Base-by-base conservation (phyloP, 2,797 vertebrate genomes). In the Myoxocephalus aenaeus region DNA sequence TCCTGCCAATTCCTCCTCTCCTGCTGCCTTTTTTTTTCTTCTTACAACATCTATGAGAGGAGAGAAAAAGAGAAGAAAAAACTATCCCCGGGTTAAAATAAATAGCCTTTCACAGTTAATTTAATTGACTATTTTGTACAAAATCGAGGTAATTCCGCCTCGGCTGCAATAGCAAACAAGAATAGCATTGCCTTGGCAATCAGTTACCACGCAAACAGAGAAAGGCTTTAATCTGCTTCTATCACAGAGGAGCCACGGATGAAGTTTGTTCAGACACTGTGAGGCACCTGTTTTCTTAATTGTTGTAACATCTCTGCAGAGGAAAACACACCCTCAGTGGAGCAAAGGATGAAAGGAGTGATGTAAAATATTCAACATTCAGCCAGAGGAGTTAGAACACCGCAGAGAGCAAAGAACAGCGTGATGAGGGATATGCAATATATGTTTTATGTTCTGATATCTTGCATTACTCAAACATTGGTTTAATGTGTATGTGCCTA, bases 71-170 rank as follows among this genome's bases (percentile, higher is more conserved):
- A 86, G 67, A 81, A 75, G 74, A 89, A 91, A 92, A 92, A 94
- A 94, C 92, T 95, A 93, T 95, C 93, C 94, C 86, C 91, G 77
- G 94, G 94, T 94, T 94, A 95, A 95, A 95, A 95, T 95, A 95
- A 95, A 96, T 94, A 95, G 93, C 92, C 93, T 95, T 95, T 95
- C 93, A 95, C 94, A 93, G 93, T 94, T 95, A 95, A 96, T 95
- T 96, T 95, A 94, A 96, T 95, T 95, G 94, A 94, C 91, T 95
- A 95, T 95, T 93, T 93, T 95, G 94, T 93, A 92, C 91, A 94
- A 94, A 94, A 95, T 95, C 86, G 91, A 94, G 93, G 94, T 94
- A 94, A 95, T 95, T 95, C 92, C 65, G 89, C 89, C 89, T 92
- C 71, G 79, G 85, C 90, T 92, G 92, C 90, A 89, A 89, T 84